phyloP scores from a whole-genome alignment of 2,113 vertebrate genomes.

The Pogona vitticeps region DNA sequence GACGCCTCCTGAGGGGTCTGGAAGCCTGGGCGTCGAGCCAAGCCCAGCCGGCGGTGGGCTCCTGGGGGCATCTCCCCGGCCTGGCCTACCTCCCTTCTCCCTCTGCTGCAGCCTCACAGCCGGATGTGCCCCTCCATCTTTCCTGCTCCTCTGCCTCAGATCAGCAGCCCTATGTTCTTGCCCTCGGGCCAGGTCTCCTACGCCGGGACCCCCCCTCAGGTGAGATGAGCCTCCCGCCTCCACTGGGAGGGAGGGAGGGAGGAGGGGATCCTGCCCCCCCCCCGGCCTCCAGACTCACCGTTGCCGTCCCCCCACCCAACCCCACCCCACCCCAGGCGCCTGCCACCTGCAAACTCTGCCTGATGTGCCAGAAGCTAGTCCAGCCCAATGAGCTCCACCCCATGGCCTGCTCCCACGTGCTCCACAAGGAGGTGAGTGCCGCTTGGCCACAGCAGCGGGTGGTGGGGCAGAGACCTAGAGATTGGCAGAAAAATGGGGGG shows the following conservation, averaged over 20 bases:
- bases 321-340: conserved; percentile 40
- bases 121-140: conserved; percentile 75
- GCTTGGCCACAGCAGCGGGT: too few species aligned
- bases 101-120: conserved; percentile 71
- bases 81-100: conserved; percentile 39
- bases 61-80: not conserved
- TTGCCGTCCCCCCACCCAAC: accelerated
- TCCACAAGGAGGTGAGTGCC: conserved; percentile 86
- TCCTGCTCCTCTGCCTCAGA: conserved; percentile 75
- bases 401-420: conserved; percentile 83
- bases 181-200: conserved; percentile 76
- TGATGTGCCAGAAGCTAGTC: conserved; percentile 91
- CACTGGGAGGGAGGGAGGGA: too few species aligned
- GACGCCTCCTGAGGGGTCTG: not conserved
- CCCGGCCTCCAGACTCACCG: not conserved
- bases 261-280: too few species aligned
- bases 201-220: conserved; percentile 72
- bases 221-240: conserved; percentile 54
- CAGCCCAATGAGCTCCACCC: conserved; percentile 83
- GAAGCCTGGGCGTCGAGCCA: too few species aligned
- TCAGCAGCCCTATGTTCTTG: conserved; percentile 77
- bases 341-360: conserved; percentile 82
- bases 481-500: too few species aligned
- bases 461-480: too few species aligned
- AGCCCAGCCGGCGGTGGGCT: too few species aligned